Base-by-base conservation (phyloP, 2,113 vertebrate genomes). In the Rhineura floridana region DNA sequence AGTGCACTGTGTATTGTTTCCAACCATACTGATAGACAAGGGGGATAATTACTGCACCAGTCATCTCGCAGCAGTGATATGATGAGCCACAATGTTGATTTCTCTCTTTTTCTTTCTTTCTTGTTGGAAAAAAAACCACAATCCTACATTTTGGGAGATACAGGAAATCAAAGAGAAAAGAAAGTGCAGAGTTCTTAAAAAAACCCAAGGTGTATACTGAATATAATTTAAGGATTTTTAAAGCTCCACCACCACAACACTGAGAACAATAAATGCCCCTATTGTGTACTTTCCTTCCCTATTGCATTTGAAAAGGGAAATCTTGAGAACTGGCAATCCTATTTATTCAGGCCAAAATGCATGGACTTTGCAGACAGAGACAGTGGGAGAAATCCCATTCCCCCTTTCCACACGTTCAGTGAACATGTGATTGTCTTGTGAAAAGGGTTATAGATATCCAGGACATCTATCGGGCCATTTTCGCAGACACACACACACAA, bases 21-120 rank as follows among this genome's bases (percentile, higher is more conserved):
- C 62, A 33, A 75, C 89, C 19, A 80, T 52, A 36, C 15, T 9
- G 13, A 30, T 85, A 88, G 88, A 91, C 90, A 91, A 82, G 52
- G 65, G 82, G 11, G 65, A 87, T 72, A 87, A 87, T 81, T 72
- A 73, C 30, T 72, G 11, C 30, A 33, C 17, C 44, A 44, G 19
- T 55, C 86, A n/a, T 19, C 30, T 81, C 19, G 8, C 39, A 81
- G 67, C 17, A n/a, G 36, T 59, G 4, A 70, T 80, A 81, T 59
- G 79, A 87, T 81, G 65, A 81, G n/a, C 28, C 23, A 8, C 13
- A 55, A 25, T 72, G n/a, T 36, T 67, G 59, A 46, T 33, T 52
- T 59, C 55, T 59, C 55, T 19, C 55, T 19, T 3, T 52, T n/a
- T 15, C 69, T 65, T 48, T 63, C 3, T 23, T 8, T 3, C 30